Evolutionary conservation across 2,797 vertebrate species (phyloP), one percentile per base, ranked within the genome.

Genomic region (Gallinago nigripennis): DNA sequence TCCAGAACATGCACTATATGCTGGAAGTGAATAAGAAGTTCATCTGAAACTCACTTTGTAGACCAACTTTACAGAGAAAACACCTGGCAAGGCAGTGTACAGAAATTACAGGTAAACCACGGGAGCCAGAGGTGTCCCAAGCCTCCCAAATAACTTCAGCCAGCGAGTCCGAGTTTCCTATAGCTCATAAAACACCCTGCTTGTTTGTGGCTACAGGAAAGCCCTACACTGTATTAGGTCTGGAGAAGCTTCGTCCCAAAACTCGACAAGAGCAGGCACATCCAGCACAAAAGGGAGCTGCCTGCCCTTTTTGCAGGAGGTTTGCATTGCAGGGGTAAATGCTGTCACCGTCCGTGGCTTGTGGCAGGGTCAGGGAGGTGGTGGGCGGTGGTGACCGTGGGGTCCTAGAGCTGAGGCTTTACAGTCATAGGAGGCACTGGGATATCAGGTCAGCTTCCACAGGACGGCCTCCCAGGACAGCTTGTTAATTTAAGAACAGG

Each of bases 311-410:
- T 43, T 68, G 5, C 1, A 6, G 87, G 53, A 60, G 69, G 35
- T 56, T 45, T 61, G 64, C 4, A 0, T 5, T 16, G 12, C 45
- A 13, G 0, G 1, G 18, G 35, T 30, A 46, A 51, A 17, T 4
- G 28, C 8, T 46, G 45, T 63, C 2, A 1, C 39, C 1, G 2
- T 24, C 39, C 46, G 23, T 1, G 14, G 53, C 30, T n/a, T 31
- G 35, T 39, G 31, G 8, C 15, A 8, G 13, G 48, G 15, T 10
- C 21, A 89, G 35, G 27, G 33, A 50, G 11, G 6, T 10, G 54
- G 45, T 28, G 50, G n/a, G 37, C 6, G 27, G 17, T 24, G 46
- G 16, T 19, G 30, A 61, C 11, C 0, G 0, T 43, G 28, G 31
- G 14, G 9, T 82, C 19, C 57, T 37, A 48, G 31, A 2, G 3